A percentile compares a stretch with the other conserved stretches of the same genome.
Conservation (phyloP, 2,113 vertebrate genomes). For the Colistium nudipinnis region DNA sequence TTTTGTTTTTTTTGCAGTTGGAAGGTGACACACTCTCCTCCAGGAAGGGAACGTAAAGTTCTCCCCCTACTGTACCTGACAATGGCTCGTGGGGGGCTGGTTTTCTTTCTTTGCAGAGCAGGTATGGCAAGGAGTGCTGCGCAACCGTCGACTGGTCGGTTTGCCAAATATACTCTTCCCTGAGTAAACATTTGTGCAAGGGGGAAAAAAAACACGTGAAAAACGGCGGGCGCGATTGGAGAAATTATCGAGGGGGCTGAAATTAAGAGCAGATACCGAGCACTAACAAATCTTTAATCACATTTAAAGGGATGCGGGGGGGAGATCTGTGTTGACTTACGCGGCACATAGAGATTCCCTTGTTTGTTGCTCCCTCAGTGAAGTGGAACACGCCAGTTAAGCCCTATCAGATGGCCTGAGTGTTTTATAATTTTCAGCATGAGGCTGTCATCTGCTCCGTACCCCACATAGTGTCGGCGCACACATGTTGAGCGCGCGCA, state of each 20-base stretch:
- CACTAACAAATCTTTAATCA: constrained; percentile 60
- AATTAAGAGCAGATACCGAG: constrained; percentile 57
- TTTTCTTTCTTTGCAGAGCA: constrained; percentile 11
- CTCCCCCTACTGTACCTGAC: neutral
- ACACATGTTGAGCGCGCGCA: constrained; percentile 40
- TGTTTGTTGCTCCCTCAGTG: constrained; percentile 65
- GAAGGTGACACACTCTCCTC: neutral
- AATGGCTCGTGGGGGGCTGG: constrained; percentile 1
- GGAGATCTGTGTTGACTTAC: constrained; percentile 69
- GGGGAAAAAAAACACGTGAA: constrained; percentile 29
- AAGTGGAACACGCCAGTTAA: constrained; percentile 72
- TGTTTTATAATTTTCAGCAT: constrained; percentile 79
- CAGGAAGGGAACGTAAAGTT: neutral
- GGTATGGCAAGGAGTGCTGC: constrained; percentile 14
- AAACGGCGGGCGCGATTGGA: constrained; percentile 12
- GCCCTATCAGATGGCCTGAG: constrained; percentile 72
- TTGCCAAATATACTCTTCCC: constrained; percentile 47
- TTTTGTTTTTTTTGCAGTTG: neutral
- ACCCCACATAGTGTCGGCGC: constrained; percentile 69
- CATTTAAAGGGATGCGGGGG: constrained; percentile 48
- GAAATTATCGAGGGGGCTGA: constrained; percentile 39
- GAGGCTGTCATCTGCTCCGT: constrained; percentile 72
- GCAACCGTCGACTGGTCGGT: constrained; percentile 24
- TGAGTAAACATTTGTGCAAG: constrained; percentile 51
- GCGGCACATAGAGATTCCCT: constrained; percentile 60